Conservation (phyloP, 2,888 invertebrate genomes). For the Luffia ferchaultella region DNA sequence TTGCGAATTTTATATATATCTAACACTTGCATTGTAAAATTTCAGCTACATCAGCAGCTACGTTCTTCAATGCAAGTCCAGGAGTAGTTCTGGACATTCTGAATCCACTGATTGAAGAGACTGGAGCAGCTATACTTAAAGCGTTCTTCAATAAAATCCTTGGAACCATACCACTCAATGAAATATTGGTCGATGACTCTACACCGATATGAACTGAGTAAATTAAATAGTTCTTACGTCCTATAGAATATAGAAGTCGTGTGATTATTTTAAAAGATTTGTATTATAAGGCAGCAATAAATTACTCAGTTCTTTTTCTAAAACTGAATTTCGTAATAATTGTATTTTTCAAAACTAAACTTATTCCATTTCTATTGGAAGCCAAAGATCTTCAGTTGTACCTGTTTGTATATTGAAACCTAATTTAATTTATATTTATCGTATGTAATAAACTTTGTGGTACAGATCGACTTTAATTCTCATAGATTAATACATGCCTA, state of each 20-base stretch:
- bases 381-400: background rate
- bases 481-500: too few relatives aligned
- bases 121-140: conserved; percentile 67
- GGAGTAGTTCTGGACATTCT: conserved; percentile 72
- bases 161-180: conserved; percentile 63
- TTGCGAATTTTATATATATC: too few relatives aligned
- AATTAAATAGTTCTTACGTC: background rate
- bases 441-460: background rate
- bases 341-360: background rate
- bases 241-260: background rate
- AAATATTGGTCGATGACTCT: conserved; percentile 52
- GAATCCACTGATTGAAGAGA: conserved; percentile 74
- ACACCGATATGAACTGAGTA: background rate
- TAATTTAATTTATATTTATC: background rate
- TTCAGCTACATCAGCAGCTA: conserved; percentile 71
- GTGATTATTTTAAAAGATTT: background rate
- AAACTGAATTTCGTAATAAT: background rate
- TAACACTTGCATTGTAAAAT: too few relatives aligned
- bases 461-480: too few relatives aligned
- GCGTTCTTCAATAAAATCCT: conserved; percentile 68
- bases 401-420: background rate
- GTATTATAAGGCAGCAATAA: background rate
- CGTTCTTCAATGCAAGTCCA: conserved; percentile 76
- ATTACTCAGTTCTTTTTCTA: background rate
- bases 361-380: background rate